Conservation (phyloP, 1,140 invertebrate genomes). For the Diabrotica virgifera region DNA sequence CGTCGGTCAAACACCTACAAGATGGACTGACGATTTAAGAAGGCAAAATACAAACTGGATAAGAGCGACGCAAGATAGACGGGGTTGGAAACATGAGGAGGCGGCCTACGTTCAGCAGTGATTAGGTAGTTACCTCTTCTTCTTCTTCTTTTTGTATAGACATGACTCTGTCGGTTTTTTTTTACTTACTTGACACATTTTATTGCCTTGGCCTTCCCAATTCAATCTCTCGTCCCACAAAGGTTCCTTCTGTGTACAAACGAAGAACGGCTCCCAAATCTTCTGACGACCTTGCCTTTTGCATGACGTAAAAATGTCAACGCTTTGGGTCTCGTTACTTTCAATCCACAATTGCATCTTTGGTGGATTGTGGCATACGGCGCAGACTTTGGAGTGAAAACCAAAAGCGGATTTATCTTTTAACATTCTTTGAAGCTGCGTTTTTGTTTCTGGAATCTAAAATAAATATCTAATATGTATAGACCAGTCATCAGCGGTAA, state of each 20-base stretch:
- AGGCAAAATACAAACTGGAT: no score
- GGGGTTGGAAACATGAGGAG: no score
- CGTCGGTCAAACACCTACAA: no score
- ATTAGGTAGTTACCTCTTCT: no score
- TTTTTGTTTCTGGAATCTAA: conserved; percentile 41
- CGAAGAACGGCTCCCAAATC: conserved; percentile 61
- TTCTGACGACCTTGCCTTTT: conserved; percentile 48
- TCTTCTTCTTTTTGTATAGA: no score
- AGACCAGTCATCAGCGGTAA: no score
- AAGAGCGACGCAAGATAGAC: no score
- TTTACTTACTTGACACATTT: conserved; percentile 58
- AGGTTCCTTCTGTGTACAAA: conserved; percentile 59
- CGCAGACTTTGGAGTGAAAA: conserved; percentile 57
- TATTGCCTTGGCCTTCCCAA: conserved; percentile 62
- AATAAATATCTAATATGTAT: no score
- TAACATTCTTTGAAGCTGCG: conserved; percentile 48
- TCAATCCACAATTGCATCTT: conserved; percentile 42
- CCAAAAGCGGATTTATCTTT: conserved; percentile 49
- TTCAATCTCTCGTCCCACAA: conserved; percentile 58
- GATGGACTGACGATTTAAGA: no score
- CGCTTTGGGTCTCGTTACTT: conserved; percentile 24
- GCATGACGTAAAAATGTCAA: conserved; percentile 39
- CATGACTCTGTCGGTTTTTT: no score
- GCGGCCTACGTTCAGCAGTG: no score
- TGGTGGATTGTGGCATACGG: conserved; percentile 55